Evolutionary conservation across 2,797 vertebrate species (phyloP), one percentile per base, ranked within the genome.

Genomic region (Harpagifer antarcticus): DNA sequence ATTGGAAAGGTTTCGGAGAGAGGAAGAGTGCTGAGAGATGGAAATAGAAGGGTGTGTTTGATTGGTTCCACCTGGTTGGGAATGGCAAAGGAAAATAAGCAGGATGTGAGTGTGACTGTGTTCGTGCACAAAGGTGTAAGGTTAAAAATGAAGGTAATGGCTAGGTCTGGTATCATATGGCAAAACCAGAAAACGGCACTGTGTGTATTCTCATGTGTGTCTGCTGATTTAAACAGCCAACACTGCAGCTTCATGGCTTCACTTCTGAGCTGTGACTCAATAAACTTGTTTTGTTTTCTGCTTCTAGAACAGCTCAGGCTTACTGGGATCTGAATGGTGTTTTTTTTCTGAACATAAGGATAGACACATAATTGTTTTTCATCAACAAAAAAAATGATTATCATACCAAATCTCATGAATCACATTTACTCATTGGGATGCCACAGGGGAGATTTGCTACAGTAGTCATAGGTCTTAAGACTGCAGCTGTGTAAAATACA

Each of bases 31-130:
- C 80, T 69, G 71, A 78, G 62, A 72, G 48, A 79, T 58, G 49
- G 33, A 68, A 27, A 27, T 27, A 5, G 58, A 67, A 42, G 57
- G 50, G 19, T 73, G 16, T 9, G 55, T 82, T 72, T 84, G 68
- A 89, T 77, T 70, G 69, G 75, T 88, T 90, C 86, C 86, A 85
- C 83, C 77, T 85, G 84, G 47, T 14, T 52, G 53, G 68, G 10
- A 77, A 76, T 78, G 72, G 77, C 53, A 74, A 68, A 44, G 23
- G 58, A 74, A 73, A 81, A 77, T 53, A 60, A 54, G 61, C 54
- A 74, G 47, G 59, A 53, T 67, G 47, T 58, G 16, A 78, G 58
- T 3, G 20, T 40, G 65, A 56, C 57, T 37, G 5, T 48, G 52
- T 66, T 9, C 1, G 33, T 6, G 44, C 43, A 47, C 15, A 31